phyloP scores from a whole-genome alignment of 2,888 invertebrate genomes.

The Acanthosepion lycidas region DNA sequence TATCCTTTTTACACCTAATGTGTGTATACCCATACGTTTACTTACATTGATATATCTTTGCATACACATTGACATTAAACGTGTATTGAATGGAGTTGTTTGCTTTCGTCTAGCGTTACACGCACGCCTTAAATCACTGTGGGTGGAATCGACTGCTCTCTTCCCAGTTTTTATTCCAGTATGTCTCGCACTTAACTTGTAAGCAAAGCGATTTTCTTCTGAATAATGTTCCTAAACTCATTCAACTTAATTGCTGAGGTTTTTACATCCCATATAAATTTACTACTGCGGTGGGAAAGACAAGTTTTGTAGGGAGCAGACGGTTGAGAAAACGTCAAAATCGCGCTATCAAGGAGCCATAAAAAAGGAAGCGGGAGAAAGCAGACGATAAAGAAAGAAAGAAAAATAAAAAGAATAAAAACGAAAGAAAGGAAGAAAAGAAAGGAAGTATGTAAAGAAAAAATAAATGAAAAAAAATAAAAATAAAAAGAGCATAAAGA shows the following conservation, averaged over 20 bases:
- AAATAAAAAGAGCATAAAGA: too few species aligned
- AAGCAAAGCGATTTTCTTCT: not conserved
- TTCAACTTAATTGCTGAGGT: constrained; percentile 10
- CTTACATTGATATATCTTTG: not conserved
- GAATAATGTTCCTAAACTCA: constrained; percentile 21
- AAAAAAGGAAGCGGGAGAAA: not conserved
- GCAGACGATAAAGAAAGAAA: not conserved
- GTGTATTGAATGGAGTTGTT: constrained; percentile 15
- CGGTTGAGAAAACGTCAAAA: not conserved
- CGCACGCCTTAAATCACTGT: not conserved
- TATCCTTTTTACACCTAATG: not conserved
- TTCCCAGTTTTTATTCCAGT: not conserved
- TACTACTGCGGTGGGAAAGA: not conserved
- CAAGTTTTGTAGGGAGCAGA: not conserved
- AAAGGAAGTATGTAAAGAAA: not conserved
- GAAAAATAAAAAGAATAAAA: not conserved
- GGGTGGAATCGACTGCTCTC: not conserved
- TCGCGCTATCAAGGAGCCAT: not conserved
- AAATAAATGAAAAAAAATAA: not conserved
- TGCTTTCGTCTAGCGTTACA: not conserved
- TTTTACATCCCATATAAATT: constrained; percentile 1
- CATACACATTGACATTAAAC: not conserved
- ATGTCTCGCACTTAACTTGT: not conserved
- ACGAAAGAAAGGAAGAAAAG: not conserved
- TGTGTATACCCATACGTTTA: not conserved